Evolutionary conservation across 2,113 vertebrate species (phyloP).

Genomic region (Epinephelus fuscoguttatus): DNA sequence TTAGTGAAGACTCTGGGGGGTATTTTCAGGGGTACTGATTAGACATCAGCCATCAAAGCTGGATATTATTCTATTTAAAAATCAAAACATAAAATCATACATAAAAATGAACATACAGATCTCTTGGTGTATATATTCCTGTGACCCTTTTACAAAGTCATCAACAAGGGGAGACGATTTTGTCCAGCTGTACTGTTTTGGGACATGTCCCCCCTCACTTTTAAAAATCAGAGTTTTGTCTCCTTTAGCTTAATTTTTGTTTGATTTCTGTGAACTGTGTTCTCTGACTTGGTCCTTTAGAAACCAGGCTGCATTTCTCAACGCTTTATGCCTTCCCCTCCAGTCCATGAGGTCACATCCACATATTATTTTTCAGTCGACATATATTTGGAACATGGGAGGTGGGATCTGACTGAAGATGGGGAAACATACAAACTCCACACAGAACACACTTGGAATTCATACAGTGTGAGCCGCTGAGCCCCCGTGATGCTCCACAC

Average conservation of each 20-base stretch:
- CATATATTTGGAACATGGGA: background rate
- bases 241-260: too few species aligned
- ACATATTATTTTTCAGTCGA: background rate
- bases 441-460: background rate
- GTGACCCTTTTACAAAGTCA: too few species aligned
- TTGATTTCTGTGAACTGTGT: background rate
- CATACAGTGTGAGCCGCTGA: background rate
- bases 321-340: background rate
- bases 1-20: background rate
- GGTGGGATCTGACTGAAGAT: background rate
- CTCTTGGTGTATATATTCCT: too few species aligned
- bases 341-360: background rate
- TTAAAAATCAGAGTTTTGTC: too few species aligned
- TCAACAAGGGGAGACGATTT: too few species aligned
- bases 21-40: background rate
- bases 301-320: background rate
- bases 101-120: background rate
- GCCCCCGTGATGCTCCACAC: slow-evolving; percentile 19
- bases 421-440: background rate
- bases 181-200: too few species aligned
- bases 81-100: background rate
- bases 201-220: too few species aligned
- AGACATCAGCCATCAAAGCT: background rate
- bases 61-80: background rate
- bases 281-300: background rate